Base-by-base conservation (phyloP, 2,888 invertebrate genomes). In the Keiferia lycopersicella region DNA sequence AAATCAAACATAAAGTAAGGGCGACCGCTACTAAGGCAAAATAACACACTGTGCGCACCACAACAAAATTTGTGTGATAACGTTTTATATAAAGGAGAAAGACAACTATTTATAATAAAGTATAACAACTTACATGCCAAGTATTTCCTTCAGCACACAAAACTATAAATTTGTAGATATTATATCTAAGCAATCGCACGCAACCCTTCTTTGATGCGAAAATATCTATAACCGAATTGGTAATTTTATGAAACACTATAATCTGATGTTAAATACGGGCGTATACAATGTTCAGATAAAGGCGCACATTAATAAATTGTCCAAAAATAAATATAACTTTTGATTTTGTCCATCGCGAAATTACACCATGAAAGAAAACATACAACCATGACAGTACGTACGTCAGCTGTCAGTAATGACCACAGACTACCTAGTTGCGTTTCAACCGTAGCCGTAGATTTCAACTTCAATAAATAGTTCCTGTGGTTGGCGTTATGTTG, bases 91-190 rank as follows among this genome's bases (percentile, higher is more conserved):
- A 41, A 41, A 39, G 10, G 12, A 26, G 11, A 39, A 16, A 41
- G 12, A 39, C 18, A 39, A 18, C 16, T n/a, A 34, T 14, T 14
- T 64, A 62, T 58, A 63, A 6, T 6, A 26, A 26, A 26, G 6
- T 26, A 66, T 67, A 62, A 53, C 41, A 62, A 53, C 41, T 41
- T 41, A 41, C 41, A 41, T 41, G 41, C 41, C n/a, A 41, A 41
- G 41, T 14, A 41, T 41, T 41, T 41, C n/a, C 41, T 41, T 41
- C n/a, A n/a, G 41, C 41, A 6, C 41, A 41, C 41, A 41, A 39
- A 41, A 41, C 41, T 41, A 41, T 30, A 30, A 30, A 30, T 30
- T 30, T n/a, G n/a, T n/a, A n/a, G n/a, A 10, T 34, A 4, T 34
- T 34, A 10, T 41, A n/a, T 11, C 41, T n/a, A 14, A 14, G 41